Percentiles rank a stretch among this genome's conserved stretches.
Conservation (phyloP, 2,797 vertebrate species). For the Sebastes cheni region DNA sequence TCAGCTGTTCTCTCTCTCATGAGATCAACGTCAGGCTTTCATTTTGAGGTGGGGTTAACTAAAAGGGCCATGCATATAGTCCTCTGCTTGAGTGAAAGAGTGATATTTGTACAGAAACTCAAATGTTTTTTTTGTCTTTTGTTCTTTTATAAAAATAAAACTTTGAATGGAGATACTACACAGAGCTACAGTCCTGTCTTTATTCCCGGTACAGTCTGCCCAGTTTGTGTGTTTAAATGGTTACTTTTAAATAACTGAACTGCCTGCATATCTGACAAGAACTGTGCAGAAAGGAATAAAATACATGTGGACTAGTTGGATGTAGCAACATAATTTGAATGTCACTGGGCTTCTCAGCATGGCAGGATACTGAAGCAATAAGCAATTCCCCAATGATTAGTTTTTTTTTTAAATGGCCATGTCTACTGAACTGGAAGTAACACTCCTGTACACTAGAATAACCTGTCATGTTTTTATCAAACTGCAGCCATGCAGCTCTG, state of each 20-base stretch:
- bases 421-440: background rate
- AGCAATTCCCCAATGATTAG: background rate
- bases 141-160: slow-evolving; percentile 68
- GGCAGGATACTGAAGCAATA: background rate
- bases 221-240: background rate
- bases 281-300: background rate
- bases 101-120: slow-evolving; percentile 75
- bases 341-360: background rate
- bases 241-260: background rate
- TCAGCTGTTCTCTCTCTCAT: slow-evolving; percentile 10
- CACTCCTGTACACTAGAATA: background rate
- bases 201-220: background rate
- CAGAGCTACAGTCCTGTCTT: background rate
- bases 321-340: background rate
- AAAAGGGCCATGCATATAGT: slow-evolving; percentile 52
- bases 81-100: slow-evolving; percentile 46
- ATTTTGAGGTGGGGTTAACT: slow-evolving; percentile 30
- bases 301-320: background rate
- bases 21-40: slow-evolving; percentile 26
- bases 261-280: background rate
- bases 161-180: slow-evolving; percentile 43
- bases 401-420: background rate
- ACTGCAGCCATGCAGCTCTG: background rate
- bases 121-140: slow-evolving; percentile 53
- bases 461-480: background rate